Evolutionary conservation across 1,140 invertebrate genomes (phyloP), one percentile per base, ranked within the genome.

Genomic region (Rhopalosiphum maidis): DNA sequence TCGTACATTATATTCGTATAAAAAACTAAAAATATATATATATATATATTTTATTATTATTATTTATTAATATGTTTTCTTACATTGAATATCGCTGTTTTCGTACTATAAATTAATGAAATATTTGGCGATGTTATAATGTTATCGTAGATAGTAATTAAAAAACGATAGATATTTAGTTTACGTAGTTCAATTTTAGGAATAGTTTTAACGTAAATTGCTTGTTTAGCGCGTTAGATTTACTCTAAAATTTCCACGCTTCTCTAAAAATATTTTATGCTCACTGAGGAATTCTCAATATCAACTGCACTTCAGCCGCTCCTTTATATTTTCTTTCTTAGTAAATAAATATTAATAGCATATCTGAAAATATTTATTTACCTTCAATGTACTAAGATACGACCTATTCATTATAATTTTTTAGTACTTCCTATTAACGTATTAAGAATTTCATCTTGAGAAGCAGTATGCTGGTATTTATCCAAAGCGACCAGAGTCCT

Each of bases 111-210:
- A n/a, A 5, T 77, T 1, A 35, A 77, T 77, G n/a, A 35, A 77
- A 77, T n/a, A n/a, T 0, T n/a, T 15, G 0, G 5, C 3, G n/a
- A 77, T 15, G 2, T n/a, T 15, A 35, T 30, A n/a, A n/a, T n/a
- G 30, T 25, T 9, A 60, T 11, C 8, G 9, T 9, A 25, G 7
- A 30, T 30, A 60, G 55, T 60, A 9, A 60, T 25, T 9, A n/a
- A 60, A 60, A 30, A 60, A 60, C 5, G 60, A 68, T 68, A n/a
- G 6, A 68, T 15, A 68, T 68, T n/a, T 68, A n/a, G 15, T 68
- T 68, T n/a, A n/a, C n/a, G 30, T 68, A 68, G n/a, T 68, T 68
- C n/a, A 68, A 68, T 68, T 68, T 4, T 68, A 68, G 30, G 4
- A n/a, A 77, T 77, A 18, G 0, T 77, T 77, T 15, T 77, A n/a